Conservation (phyloP, 2,888 invertebrate genomes). For the Drosophila subquinaria region DNA sequence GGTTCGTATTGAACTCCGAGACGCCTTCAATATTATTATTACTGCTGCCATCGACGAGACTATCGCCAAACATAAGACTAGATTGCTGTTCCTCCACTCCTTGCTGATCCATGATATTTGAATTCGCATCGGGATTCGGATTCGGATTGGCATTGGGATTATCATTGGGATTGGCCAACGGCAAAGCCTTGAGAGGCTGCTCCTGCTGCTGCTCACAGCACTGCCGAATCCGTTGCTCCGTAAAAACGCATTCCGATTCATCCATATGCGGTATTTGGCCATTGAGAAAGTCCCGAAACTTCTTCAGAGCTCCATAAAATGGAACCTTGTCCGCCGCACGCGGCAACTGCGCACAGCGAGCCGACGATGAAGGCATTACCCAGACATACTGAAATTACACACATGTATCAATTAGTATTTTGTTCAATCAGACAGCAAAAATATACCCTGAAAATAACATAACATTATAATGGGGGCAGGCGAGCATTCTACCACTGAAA, state of each 20-base stretch:
- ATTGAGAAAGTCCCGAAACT: conserved; percentile 97
- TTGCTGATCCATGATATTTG: conserved; percentile 15
- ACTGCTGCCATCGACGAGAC: conserved; percentile 16
- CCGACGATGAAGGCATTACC: conserved; percentile 99
- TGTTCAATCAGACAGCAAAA: no score
- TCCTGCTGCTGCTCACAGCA: conserved; percentile 87
- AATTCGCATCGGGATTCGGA: neutral
- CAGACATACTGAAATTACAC: conserved; percentile 99
- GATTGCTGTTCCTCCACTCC: conserved; percentile 33
- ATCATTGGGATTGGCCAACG: neutral
- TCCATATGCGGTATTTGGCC: conserved; percentile 94
- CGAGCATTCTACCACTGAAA: no score
- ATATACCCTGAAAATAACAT: no score
- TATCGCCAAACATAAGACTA: conserved; percentile 38
- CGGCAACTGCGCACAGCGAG: conserved; percentile 98
- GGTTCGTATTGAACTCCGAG: conserved; percentile 34
- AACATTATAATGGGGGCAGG: no score
- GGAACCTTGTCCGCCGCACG: conserved; percentile 99
- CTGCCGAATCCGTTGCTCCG: conserved; percentile 89
- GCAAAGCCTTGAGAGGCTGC: conserved; percentile 36
- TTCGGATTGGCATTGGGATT: conserved; percentile 4
- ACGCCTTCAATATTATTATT: conserved; percentile 19
- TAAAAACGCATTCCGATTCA: conserved; percentile 95
- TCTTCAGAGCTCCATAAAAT: conserved; percentile 97
- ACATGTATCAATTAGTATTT: no score